These are phyloP conservation scores for Caranx ignobilis DNA, from an alignment of 2,113 vertebrate species.

Conservation along the genomic window DNA sequence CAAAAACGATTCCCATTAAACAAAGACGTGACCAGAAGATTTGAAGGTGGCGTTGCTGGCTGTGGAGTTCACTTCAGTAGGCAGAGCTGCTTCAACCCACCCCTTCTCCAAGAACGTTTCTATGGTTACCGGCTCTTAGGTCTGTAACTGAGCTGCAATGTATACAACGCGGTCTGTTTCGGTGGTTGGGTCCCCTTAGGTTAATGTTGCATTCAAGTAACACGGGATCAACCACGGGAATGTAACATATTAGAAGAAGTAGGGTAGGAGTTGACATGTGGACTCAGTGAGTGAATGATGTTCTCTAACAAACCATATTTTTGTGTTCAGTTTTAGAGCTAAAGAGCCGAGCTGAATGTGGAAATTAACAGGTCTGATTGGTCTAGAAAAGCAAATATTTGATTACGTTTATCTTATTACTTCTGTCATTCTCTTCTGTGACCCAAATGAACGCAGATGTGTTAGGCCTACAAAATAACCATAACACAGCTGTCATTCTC, in stretches of 20 bases:
- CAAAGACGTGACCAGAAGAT: too few relatives aligned
- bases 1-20: too few relatives aligned
- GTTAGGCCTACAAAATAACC: too few relatives aligned
- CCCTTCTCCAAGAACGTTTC: constrained; percentile 44
- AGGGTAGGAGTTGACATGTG: not conserved
- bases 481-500: not conserved
- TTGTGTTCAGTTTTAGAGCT: too few relatives aligned
- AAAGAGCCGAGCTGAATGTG: too few relatives aligned
- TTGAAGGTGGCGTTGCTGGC: not conserved
- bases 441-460: too few relatives aligned
- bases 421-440: too few relatives aligned
- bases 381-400: too few relatives aligned
- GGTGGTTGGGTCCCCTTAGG: constrained; percentile 5
- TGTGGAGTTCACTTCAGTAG: not conserved
- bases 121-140: constrained; percentile 42
- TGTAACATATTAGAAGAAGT: not conserved
- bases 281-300: too few relatives aligned
- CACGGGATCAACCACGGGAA: not conserved
- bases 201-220: constrained; percentile 41
- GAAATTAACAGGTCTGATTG: too few relatives aligned
- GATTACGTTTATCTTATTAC: too few relatives aligned
- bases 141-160: constrained; percentile 14
- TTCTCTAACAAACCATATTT: not conserved
- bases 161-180: constrained; percentile 24
- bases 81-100: not conserved